phyloP scores from a whole-genome alignment of 1,140 invertebrate species.

The Cydia amplana region DNA sequence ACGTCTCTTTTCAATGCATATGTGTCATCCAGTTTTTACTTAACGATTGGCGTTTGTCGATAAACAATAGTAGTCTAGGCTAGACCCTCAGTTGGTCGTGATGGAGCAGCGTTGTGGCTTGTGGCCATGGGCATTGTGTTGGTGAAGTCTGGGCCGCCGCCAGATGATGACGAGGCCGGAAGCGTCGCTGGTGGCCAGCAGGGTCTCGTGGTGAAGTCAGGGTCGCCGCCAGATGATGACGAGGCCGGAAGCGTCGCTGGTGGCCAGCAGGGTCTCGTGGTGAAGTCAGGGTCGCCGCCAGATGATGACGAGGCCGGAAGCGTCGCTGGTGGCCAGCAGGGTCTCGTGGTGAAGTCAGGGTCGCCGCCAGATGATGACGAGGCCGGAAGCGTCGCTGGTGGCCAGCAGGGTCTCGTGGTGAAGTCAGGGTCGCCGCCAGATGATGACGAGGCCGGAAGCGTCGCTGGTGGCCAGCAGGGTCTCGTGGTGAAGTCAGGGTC shows the following conservation, averaged over 20 bases:
- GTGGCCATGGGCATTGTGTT: not conserved
- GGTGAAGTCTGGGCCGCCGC: constrained; percentile 79
- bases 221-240: constrained; percentile 91
- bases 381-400: constrained; percentile 90
- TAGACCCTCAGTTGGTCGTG: too few relatives aligned
- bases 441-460: constrained; percentile 90
- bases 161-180: constrained; percentile 93
- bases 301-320: constrained; percentile 91
- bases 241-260: constrained; percentile 90
- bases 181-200: constrained; percentile 91
- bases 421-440: constrained; percentile 84
- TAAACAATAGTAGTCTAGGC: too few relatives aligned
- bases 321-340: constrained; percentile 91
- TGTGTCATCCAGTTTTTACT: too few relatives aligned
- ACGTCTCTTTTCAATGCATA: too few relatives aligned
- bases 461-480: constrained; percentile 92
- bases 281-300: constrained; percentile 84
- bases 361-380: constrained; percentile 92
- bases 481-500: constrained; percentile 84
- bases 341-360: constrained; percentile 86
- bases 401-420: constrained; percentile 92
- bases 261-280: constrained; percentile 92
- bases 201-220: constrained; percentile 86
- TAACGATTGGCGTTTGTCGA: too few relatives aligned
- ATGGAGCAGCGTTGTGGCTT: not conserved